Percentiles rank a stretch among this genome's conserved stretches.
These are phyloP conservation scores for Cossypha dichroa DNA, from an alignment of 2,797 vertebrate genomes.

Conservation along the genomic window DNA sequence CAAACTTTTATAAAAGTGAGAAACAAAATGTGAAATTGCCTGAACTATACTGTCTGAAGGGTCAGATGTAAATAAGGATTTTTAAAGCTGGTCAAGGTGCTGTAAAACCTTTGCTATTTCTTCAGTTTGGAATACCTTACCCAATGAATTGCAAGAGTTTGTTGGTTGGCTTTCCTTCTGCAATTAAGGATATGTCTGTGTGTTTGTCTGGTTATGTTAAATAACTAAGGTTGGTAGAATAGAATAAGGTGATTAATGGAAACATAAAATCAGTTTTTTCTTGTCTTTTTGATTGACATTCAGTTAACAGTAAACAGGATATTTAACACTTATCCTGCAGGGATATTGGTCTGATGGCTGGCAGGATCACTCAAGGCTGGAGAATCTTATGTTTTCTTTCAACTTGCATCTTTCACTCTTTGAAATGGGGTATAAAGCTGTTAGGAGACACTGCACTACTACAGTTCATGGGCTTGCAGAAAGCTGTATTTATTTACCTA, in stretches of 20 bases:
- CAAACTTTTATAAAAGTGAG: neutral
- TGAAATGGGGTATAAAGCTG: neutral
- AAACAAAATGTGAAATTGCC: slow-evolving; percentile 14
- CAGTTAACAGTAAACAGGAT: neutral
- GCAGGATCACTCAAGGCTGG: neutral
- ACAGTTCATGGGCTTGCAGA: neutral
- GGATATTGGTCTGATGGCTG: neutral
- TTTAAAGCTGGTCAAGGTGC: neutral
- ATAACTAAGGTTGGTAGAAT: neutral
- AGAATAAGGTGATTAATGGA: neutral
- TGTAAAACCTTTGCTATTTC: neutral
- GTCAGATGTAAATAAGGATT: neutral
- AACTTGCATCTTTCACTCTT: neutral
- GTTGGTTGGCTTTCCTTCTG: neutral
- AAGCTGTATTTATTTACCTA: neutral
- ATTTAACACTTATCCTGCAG: neutral
- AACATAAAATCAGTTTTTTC: fast-evolving
- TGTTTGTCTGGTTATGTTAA: neutral
- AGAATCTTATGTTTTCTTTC: neutral
- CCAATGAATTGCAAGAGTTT: neutral
- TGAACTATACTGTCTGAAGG: neutral
- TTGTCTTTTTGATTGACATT: neutral
- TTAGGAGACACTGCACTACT: neutral
- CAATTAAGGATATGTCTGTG: fast-evolving
- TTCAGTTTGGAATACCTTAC: neutral